These are phyloP conservation scores for Myrmecobius fasciatus DNA, from an alignment of 2,113 vertebrate species.

Conservation along the genomic window DNA sequence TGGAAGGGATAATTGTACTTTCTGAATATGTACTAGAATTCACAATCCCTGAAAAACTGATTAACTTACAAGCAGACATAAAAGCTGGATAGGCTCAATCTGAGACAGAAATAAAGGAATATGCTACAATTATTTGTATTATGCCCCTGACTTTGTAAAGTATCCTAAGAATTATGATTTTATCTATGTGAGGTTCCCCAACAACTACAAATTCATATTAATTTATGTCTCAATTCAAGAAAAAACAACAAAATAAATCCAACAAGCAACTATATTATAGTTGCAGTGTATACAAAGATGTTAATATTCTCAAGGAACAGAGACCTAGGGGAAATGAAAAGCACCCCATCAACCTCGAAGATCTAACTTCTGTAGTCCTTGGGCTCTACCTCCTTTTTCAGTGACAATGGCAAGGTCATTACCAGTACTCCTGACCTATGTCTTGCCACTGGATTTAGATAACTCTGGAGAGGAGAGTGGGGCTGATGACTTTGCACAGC, in stretches of 20 bases:
- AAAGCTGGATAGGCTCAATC: neutral
- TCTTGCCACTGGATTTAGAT: no score
- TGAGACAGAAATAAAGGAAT: neutral
- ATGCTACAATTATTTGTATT: neutral
- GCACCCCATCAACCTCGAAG: neutral
- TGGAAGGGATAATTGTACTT: neutral
- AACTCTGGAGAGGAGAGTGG: no score
- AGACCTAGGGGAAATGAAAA: neutral
- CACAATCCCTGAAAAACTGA: neutral
- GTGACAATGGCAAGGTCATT: neutral
- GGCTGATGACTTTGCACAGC: no score
- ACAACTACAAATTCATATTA: neutral
- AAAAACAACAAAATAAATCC: neutral
- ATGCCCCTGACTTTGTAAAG: neutral
- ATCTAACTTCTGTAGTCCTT: neutral
- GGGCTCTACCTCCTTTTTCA: neutral
- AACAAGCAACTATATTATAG: neutral
- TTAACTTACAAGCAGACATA: neutral
- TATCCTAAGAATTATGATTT: neutral
- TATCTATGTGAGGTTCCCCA: neutral
- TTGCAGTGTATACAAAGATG: neutral
- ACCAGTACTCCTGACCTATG: no score
- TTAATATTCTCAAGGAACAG: neutral
- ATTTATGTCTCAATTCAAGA: neutral
- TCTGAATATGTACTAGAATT: neutral